These are phyloP conservation scores for Pangasius larnaudii DNA, from an alignment of 2,797 vertebrate species.

Conservation along the genomic window DNA sequence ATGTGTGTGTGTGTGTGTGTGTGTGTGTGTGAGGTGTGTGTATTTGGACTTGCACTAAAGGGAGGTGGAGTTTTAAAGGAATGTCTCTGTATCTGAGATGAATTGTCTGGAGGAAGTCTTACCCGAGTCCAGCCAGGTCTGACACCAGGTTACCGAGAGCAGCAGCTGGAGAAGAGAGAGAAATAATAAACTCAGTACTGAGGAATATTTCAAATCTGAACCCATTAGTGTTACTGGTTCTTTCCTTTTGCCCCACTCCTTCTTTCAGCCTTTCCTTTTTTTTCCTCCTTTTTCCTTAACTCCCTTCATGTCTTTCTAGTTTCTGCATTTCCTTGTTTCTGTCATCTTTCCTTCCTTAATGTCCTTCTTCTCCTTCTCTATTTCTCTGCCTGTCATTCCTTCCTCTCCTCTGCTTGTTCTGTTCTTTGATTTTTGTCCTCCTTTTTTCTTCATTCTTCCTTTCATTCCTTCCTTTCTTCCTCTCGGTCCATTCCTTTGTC, in stretches of 20 bases:
- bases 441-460: background rate
- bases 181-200: background rate
- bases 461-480: background rate
- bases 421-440: background rate
- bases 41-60: no score
- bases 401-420: background rate
- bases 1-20: background rate
- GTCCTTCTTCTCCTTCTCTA: background rate
- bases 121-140: conserved; percentile 86
- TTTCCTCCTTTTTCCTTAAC: background rate
- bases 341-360: background rate
- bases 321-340: background rate
- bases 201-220: background rate
- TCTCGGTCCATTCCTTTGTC: background rate
- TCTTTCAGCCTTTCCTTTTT: background rate
- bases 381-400: background rate
- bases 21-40: background rate
- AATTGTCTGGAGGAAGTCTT: conserved; percentile 42
- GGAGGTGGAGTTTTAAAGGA: no score
- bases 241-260: background rate
- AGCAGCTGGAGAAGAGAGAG: conserved; percentile 35
- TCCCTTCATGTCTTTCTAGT: background rate
- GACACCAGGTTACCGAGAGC: conserved; percentile 55
- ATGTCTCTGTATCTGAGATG: no score
- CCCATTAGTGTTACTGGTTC: background rate